phyloP scores from a whole-genome alignment of 2,113 vertebrate genomes.

The Oncorhynchus nerka region DNA sequence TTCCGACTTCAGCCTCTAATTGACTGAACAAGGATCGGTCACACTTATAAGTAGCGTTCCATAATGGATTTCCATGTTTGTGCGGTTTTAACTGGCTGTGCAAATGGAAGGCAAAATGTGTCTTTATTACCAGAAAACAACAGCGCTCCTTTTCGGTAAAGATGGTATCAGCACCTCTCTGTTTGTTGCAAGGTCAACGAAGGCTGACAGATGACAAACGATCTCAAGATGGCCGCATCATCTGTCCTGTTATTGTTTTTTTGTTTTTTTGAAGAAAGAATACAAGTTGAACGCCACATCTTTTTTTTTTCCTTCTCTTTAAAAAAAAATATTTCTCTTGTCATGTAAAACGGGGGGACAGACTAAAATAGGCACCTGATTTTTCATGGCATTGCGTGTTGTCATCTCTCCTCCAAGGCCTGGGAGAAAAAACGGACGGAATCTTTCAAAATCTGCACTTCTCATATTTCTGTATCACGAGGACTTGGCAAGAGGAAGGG shows the following conservation, averaged over 20 bases:
- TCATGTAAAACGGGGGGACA: conserved; percentile 22
- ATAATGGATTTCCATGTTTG: conserved; percentile 93
- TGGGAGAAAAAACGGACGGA: conserved; percentile 26
- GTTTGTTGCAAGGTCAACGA: conserved; percentile 80
- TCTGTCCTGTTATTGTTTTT: conserved; percentile 71
- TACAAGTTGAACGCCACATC: conserved; percentile 68
- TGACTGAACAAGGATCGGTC: conserved; percentile 86
- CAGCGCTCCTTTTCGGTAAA: conserved; percentile 39
- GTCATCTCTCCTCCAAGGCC: conserved; percentile 50
- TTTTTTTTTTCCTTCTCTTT: conserved; percentile 26
- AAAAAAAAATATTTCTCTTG: conserved; percentile 7
- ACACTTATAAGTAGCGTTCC: conserved; percentile 84
- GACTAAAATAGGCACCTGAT: conserved; percentile 57
- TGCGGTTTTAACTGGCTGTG: conserved; percentile 84
- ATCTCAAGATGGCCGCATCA: conserved; percentile 80
- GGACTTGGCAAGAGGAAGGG: conserved; percentile 67
- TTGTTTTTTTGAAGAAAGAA: background rate
- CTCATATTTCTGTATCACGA: conserved; percentile 70
- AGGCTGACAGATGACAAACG: conserved; percentile 80
- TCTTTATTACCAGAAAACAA: conserved; percentile 80
- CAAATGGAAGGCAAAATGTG: conserved; percentile 85
- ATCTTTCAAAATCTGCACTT: conserved; percentile 66
- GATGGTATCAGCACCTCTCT: conserved; percentile 27
- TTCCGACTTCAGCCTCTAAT: conserved; percentile 78
- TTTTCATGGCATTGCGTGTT: conserved; percentile 44